phyloP scores from a whole-genome alignment of 2,113 vertebrate genomes.

The Erinaceus europaeus region DNA sequence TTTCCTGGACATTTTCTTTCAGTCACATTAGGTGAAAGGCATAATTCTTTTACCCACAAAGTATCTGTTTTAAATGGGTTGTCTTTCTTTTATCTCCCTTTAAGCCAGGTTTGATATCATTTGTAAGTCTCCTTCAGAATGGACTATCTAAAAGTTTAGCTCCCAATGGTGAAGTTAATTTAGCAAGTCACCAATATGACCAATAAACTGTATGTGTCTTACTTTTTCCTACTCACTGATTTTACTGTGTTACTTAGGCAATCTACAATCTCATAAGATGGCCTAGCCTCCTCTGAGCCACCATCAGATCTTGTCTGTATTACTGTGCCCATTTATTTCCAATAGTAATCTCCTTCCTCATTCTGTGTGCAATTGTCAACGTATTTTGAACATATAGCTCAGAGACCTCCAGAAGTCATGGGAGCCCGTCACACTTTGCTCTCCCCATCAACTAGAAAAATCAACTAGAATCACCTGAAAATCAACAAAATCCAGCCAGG shows the following conservation, averaged over 20 bases:
- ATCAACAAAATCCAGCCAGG: too few relatives aligned
- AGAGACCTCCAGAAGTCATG: background rate
- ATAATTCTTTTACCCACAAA: background rate
- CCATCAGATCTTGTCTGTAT: background rate
- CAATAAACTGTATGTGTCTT: constrained; percentile 70
- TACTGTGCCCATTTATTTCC: background rate
- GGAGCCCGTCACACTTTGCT: too few relatives aligned
- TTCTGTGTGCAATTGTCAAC: background rate
- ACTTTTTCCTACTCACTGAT: constrained; percentile 71
- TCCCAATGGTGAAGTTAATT: constrained; percentile 49
- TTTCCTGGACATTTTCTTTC: constrained; percentile 77
- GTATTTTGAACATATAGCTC: background rate
- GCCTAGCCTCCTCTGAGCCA: background rate
- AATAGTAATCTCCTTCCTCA: background rate
- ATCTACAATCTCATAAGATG: background rate
- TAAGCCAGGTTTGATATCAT: constrained; percentile 13
- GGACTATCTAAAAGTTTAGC: constrained; percentile 24
- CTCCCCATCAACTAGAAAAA: too few relatives aligned
- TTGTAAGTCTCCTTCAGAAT: constrained; percentile 42
- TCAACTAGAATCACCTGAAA: too few relatives aligned
- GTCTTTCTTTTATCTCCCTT: constrained; percentile 13
- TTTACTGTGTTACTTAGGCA: constrained; percentile 54
- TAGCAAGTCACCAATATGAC: constrained; percentile 53
- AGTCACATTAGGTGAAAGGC: constrained; percentile 76
- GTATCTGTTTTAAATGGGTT: background rate